Percentiles rank a stretch among this genome's conserved stretches.
Evolutionary conservation across 2,888 invertebrate species (phyloP).

Genomic region (Parnassius mnemosyne): DNA sequence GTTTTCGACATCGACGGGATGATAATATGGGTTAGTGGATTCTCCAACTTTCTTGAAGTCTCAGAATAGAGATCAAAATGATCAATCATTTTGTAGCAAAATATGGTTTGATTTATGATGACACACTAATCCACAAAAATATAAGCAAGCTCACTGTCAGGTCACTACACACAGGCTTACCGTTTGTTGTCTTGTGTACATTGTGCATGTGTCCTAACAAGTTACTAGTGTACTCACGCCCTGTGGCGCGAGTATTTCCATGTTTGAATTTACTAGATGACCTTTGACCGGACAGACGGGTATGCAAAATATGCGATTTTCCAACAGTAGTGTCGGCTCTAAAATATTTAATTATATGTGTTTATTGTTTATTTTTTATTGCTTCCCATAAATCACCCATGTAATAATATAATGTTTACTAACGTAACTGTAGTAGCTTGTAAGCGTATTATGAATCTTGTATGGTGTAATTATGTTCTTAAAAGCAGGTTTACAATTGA

Average conservation of each 20-base stretch:
- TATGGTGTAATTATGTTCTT: too few relatives aligned
- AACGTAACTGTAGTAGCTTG: too few relatives aligned
- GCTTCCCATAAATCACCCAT: too few relatives aligned
- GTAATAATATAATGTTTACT: too few relatives aligned
- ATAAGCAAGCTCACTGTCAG: not conserved
- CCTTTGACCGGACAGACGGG: conserved; percentile 31
- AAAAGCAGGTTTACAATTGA: too few relatives aligned
- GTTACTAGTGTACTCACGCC: conserved; percentile 23
- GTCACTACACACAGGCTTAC: conserved; percentile 1
- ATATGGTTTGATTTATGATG: conserved; percentile 3
- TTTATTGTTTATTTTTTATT: too few relatives aligned
- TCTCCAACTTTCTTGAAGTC: too few relatives aligned
- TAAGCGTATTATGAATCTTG: too few relatives aligned
- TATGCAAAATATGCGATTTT: conserved; percentile 28
- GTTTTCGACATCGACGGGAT: too few relatives aligned
- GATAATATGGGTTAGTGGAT: too few relatives aligned
- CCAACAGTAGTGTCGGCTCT: not conserved
- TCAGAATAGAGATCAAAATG: conserved; percentile 3
- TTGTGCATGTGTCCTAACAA: conserved; percentile 24
- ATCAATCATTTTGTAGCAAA: conserved; percentile 14
- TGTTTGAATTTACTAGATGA: conserved; percentile 28
- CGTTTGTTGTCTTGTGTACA: not conserved
- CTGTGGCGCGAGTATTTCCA: conserved; percentile 30
- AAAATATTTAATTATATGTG: too few relatives aligned
- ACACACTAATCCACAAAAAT: conserved; percentile 16